Conservation (phyloP, 1,140 invertebrate species). For the Polyergus mexicanus region DNA sequence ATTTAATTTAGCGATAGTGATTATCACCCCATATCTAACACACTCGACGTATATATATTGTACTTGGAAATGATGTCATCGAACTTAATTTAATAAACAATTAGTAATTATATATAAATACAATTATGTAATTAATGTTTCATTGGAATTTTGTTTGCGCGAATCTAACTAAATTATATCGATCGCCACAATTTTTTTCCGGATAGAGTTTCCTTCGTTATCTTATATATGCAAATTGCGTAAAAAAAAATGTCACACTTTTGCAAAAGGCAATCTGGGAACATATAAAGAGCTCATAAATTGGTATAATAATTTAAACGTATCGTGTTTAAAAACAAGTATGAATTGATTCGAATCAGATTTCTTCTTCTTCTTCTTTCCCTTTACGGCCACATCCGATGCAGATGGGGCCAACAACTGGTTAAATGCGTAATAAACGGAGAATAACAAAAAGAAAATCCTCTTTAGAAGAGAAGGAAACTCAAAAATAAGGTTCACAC, state of each 20-base stretch:
- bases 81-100: background rate
- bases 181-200: background rate
- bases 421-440: too few relatives aligned
- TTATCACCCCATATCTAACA: background rate
- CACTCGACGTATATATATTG: background rate
- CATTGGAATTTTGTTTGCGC: background rate
- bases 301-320: too few relatives aligned
- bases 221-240: background rate
- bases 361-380: too few relatives aligned
- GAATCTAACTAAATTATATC: background rate
- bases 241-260: background rate
- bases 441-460: too few relatives aligned
- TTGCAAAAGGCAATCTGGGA: background rate
- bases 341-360: background rate
- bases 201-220: background rate
- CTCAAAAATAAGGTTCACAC: too few relatives aligned
- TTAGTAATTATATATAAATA: background rate
- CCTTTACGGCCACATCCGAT: too few relatives aligned
- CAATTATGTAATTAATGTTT: background rate
- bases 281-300: background rate
- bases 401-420: too few relatives aligned
- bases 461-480: too few relatives aligned
- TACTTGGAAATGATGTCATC: background rate
- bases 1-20: constrained; percentile 21
- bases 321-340: too few relatives aligned